Base-by-base conservation (phyloP, 2,797 vertebrate species). In the Danio albolineatus region DNA sequence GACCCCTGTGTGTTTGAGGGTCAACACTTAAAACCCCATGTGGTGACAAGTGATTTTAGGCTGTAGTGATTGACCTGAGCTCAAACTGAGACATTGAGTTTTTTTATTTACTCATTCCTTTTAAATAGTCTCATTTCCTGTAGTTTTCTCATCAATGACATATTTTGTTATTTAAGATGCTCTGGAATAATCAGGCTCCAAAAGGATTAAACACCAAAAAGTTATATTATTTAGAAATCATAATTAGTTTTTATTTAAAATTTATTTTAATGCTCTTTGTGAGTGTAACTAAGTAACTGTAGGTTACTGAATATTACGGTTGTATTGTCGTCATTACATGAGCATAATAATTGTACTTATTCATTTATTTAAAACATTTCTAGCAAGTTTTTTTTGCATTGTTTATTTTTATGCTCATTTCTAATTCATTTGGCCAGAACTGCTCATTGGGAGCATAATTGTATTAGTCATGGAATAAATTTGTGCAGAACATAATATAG, bases 121-220 rank as follows among this genome's bases (percentile, higher is more conserved):
- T 80, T 48, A 80, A 82, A 79, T 77, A 13, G 62, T n/a, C 66
- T 78, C 69, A 85, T 73, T 80, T 80, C 67, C 73, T 80, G 57
- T 53, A 74, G 62, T 67, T 76, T 65, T 81, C 16, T 13, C 10
- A 39, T 39, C 28, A 39, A 12, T n/a, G 14, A 21, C 12, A 6
- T 28, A 48, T 43, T 44, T 17, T 36, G 16, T 39, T 28, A 28
- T 28, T 28, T 28, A 28, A 28, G 28, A 28, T 7, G 21, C 1
- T 16, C 39, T 72, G 38, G 6, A 43, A 9, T 71, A 12, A 57
- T 10, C 54, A 28, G 10, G 19, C 4, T 19, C 2, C 4, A 4
- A 66, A 66, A 48, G 21, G 17, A 46, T 8, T 7, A 14, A 66
- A 28, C 19, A 57, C 14, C 5, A 57, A 48, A 28, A 28, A 28